Percentiles rank a stretch among this genome's conserved stretches.
These are phyloP conservation scores for Tamias sibiricus DNA, from an alignment of 2,113 vertebrate species.

Conservation along the genomic window DNA sequence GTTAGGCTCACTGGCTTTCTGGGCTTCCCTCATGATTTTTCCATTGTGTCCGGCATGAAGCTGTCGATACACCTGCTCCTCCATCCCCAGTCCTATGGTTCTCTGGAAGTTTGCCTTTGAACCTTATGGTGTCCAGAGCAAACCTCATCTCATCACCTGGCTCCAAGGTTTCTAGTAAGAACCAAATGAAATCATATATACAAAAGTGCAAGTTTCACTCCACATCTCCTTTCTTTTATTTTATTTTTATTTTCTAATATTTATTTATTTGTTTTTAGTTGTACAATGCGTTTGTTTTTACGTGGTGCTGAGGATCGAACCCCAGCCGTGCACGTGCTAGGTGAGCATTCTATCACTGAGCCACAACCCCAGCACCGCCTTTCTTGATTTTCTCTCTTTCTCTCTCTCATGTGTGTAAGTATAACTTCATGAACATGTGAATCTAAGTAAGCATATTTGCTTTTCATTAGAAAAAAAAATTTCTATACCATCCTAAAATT, in stretches of 20 bases:
- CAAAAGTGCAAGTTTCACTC: neutral
- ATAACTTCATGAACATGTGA: neutral
- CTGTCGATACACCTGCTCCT: neutral
- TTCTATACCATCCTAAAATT: neutral
- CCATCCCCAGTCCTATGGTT: neutral
- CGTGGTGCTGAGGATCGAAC: no score
- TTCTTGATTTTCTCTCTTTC: no score
- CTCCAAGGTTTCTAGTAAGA: neutral
- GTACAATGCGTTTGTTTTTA: no score
- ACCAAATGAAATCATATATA: neutral
- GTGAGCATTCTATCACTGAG: no score
- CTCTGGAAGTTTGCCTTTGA: neutral
- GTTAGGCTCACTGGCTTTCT: neutral
- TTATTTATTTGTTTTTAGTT: no score
- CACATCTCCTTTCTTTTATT: neutral
- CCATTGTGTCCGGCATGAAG: neutral
- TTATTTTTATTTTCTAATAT: no score
- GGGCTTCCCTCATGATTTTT: neutral
- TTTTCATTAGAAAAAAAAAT: neutral
- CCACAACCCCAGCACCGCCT: no score
- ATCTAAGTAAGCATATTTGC: neutral
- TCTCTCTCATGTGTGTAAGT: neutral
- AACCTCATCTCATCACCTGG: neutral
- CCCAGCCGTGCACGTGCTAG: no score
- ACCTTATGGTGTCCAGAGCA: neutral